Base-by-base conservation (phyloP, 2,113 vertebrate genomes). In the Amphilophus citrinellus region DNA sequence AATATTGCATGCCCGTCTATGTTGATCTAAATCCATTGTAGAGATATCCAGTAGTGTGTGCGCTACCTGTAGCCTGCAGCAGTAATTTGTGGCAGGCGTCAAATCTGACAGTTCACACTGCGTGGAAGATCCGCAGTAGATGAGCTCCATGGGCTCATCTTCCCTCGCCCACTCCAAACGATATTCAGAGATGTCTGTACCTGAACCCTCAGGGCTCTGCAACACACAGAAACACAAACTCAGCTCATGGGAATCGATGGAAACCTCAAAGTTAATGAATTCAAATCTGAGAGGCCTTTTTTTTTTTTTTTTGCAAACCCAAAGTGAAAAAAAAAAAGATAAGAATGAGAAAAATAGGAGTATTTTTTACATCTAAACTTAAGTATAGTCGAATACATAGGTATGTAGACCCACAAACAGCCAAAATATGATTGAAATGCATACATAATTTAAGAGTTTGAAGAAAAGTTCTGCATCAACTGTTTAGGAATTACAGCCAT, bases 121-220 rank as follows among this genome's bases (percentile, higher is more conserved):
- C 3, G 97, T 96, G 35, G 97, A 97, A 13, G 96, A 92, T 57
- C 98, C 98, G 0, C 88, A 96, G 83, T 99, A 99, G 15, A 96
- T 89, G 18, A 97, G 95, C 88, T 98, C 97, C 93, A 98, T 96
- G 80, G 96, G 95, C 2, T 97, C 97, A 27, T 97, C 97, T 88
- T 98, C 97, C 24, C 91, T 93, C 84, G 97, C 97, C 98, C 98
- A 99, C 87, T 98, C 97, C 94, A 99, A 92, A 86, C 97, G 96
- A 93, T 99, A 99, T 90, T 97, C 98, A 1, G 98, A 98, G 93
- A 99, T 96, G 91, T 99, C 98, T 2, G 97, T 96, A 53, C 98
- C 98, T n/a, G 97, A 97, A 87, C 97, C 97, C 84, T 98, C 97
- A 0, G 97, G 97, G 95, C 97, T 97, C 98, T 99, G 95, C 15